These are phyloP conservation scores for Gallinago nigripennis DNA, from an alignment of 2,797 vertebrate species.

Conservation along the genomic window DNA sequence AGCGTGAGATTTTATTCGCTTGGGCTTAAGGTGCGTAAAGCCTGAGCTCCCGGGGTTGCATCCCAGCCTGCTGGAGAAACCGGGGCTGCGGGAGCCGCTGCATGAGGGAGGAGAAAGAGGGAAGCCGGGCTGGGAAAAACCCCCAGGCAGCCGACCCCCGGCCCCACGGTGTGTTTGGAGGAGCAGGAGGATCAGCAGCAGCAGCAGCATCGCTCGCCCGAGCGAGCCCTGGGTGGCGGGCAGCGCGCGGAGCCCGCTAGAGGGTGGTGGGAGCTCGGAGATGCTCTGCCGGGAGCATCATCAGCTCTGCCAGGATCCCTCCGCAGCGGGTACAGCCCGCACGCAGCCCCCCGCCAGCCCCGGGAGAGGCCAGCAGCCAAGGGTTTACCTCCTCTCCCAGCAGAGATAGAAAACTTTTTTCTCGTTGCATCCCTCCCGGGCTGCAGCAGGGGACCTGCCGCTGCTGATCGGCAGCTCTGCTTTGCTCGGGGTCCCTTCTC, in stretches of 20 bases:
- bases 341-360: neutral
- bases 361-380: neutral
- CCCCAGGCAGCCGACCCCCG: fast-evolving
- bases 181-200: neutral
- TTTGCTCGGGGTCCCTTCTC: neutral
- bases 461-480: neutral
- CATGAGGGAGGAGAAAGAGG: neutral
- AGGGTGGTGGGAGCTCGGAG: neutral
- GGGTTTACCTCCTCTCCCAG: fast-evolving
- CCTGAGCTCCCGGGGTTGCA: neutral
- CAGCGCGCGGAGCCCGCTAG: neutral
- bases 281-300: neutral
- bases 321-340: neutral
- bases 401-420: neutral
- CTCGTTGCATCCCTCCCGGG: neutral
- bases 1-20: neutral
- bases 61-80: neutral
- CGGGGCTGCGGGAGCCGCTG: neutral
- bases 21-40: neutral
- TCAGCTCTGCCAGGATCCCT: neutral
- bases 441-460: neutral
- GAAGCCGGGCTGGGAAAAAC: neutral
- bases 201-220: neutral
- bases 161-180: fast-evolving
- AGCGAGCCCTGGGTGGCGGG: neutral